Conservation (phyloP, 2,797 vertebrate genomes). For the Sebastes itinus region DNA sequence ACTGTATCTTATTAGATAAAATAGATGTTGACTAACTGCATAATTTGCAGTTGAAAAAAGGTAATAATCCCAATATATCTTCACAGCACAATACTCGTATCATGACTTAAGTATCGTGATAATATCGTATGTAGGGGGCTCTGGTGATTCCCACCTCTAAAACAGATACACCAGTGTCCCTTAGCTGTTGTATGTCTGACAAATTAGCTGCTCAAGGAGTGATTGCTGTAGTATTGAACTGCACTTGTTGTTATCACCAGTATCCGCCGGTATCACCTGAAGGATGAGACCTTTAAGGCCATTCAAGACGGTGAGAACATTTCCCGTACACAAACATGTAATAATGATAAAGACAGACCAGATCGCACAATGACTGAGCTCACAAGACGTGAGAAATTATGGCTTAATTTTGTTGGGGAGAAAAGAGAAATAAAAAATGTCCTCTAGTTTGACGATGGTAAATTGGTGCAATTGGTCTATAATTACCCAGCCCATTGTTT, state of each 20-base stretch:
- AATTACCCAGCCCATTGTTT: conserved; percentile 18
- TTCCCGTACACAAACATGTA: not conserved
- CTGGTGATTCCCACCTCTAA: no score
- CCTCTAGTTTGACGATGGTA: not conserved
- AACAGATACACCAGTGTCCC: not conserved
- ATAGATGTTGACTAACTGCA: no score
- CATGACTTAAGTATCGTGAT: no score
- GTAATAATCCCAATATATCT: no score
- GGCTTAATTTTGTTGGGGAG: not conserved
- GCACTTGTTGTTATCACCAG: not conserved
- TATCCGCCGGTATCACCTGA: not conserved
- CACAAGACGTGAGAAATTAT: not conserved
- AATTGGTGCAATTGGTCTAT: not conserved
- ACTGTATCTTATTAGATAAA: no score
- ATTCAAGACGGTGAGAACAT: not conserved
- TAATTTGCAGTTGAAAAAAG: not conserved
- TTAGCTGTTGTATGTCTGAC: not conserved
- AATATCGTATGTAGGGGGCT: no score
- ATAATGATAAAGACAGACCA: not conserved
- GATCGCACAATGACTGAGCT: not conserved
- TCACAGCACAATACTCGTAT: no score
- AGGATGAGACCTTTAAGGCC: not conserved
- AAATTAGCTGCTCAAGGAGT: not conserved
- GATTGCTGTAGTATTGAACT: not conserved
- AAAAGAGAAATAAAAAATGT: not conserved